Base-by-base conservation (phyloP, 2,888 invertebrate genomes). In the Meiosimyza decipiens region DNA sequence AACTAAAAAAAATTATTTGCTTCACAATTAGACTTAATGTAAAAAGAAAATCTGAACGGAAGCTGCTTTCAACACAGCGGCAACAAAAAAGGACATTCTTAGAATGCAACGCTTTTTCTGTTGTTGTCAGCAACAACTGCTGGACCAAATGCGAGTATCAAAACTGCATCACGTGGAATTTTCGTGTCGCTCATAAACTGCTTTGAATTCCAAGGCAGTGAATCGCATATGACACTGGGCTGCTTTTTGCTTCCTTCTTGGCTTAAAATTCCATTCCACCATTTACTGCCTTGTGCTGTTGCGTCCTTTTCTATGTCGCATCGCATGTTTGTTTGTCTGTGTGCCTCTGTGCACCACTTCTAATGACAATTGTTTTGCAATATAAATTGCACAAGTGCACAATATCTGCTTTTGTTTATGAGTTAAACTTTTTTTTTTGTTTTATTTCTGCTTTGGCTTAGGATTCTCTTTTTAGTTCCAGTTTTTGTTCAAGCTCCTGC, bases 311-410 rank as follows among this genome's bases (percentile, higher is more conserved):
- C 55, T 69, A 51, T 65, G 69, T 15, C 55, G 28, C 59, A 50
- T 69, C 60, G 52, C 57, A 55, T 73, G 70, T 28, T 12, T 40
- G 49, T 69, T 62, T 72, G 62, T 62, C 13, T 66, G 71, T n/a
- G 40, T 65, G 16, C n/a, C 16, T 13, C 22, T 59, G 51, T 83
- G 81, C 80, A 78, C 79, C 82, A 81, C 80, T 81, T 82, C 83
- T 83, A 82, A 85, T 83, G 82, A 82, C 84, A 85, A 85, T 83
- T 83, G 83, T 81, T 82, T 84, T 83, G 83, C 82, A 79, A 83
- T 83, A 84, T 82, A 85, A 83, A 85, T 81, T 82, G 81, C 80
- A 84, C 84, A 81, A 83, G 84, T 83, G 85, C 82, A 82, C 84
- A 82, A 82, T 83, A 85, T 83, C 82, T 81, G 83, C 79, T 79